Evolutionary conservation across 1,140 invertebrate genomes (phyloP).

Genomic region (Trachymyrmex septentrionalis): DNA sequence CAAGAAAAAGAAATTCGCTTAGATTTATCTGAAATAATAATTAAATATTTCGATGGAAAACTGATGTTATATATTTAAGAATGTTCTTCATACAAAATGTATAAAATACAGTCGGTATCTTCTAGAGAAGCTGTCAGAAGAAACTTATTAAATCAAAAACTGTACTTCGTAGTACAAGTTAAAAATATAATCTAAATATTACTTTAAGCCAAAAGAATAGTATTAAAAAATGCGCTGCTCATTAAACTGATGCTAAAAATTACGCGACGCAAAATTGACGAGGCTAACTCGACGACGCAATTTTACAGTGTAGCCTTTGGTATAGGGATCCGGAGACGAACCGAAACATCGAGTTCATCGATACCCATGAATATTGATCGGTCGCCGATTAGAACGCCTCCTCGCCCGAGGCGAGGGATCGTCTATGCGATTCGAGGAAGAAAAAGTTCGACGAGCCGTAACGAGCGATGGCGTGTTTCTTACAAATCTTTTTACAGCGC

Average conservation of each 20-base stretch:
- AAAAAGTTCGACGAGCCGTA: constrained; percentile 54
- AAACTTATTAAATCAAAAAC: background rate
- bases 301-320: constrained; percentile 61
- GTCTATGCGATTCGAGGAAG: constrained; percentile 33
- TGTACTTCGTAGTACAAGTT: background rate
- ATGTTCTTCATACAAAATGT: background rate
- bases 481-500: constrained; percentile 48
- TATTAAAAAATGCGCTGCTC: constrained; percentile 6
- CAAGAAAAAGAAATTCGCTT: background rate
- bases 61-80: background rate
- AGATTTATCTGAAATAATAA: background rate
- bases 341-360: constrained; percentile 63
- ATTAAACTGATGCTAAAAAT: constrained; percentile 60
- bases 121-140: background rate
- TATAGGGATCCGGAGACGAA: constrained; percentile 68
- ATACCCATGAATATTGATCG: constrained; percentile 74
- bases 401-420: constrained; percentile 19
- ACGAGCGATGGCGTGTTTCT: constrained; percentile 28
- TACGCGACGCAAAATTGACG: constrained; percentile 56
- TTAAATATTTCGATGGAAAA: background rate
- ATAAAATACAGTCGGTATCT: background rate
- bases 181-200: background rate
- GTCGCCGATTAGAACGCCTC: constrained; percentile 68
- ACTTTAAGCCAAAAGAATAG: background rate
- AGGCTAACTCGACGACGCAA: constrained; percentile 45